Percentiles rank a stretch among this genome's conserved stretches.
Evolutionary conservation across 2,888 invertebrate genomes (phyloP).

Genomic region (Drosophila differens): DNA sequence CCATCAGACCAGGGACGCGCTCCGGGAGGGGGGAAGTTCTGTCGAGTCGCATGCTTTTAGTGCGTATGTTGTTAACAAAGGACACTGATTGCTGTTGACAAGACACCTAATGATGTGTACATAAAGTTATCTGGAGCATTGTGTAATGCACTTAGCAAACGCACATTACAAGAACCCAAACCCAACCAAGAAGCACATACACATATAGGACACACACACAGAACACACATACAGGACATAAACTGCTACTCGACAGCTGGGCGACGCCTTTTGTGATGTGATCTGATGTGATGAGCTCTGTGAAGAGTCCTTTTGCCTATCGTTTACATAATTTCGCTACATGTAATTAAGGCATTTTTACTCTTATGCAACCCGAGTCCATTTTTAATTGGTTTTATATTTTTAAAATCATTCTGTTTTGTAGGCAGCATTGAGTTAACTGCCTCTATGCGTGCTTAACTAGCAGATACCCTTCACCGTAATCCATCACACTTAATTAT

Average conservation of each 20-base stretch:
- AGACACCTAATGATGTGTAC: conserved; percentile 66
- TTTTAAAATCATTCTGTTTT: conserved; percentile 20
- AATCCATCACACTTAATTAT: too few relatives aligned
- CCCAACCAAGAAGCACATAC: conserved; percentile 2
- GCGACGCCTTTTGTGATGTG: conserved; percentile 13
- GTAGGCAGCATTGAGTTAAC: neutral
- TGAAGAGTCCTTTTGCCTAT: conserved; percentile 29
- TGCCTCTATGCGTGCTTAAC: neutral
- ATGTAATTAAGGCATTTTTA: conserved; percentile 45
- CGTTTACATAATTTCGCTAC: conserved; percentile 47
- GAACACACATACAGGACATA: too few relatives aligned
- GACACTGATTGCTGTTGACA: conserved; percentile 74
- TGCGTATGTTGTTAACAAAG: conserved; percentile 61
- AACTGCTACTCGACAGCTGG: conserved; percentile 1
- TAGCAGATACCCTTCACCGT: neutral
- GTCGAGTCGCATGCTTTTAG: conserved; percentile 54
- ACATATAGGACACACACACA: neutral
- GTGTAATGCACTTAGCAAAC: conserved; percentile 57
- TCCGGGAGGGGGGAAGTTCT: neutral
- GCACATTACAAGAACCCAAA: conserved; percentile 23
- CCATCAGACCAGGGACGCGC: conserved; percentile 9
- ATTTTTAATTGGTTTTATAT: conserved; percentile 58
- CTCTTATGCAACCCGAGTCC: conserved; percentile 26
- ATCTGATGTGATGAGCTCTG: neutral
- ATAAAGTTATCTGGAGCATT: conserved; percentile 64